phyloP scores from a whole-genome alignment of 2,888 invertebrate genomes.

The Polia nebulosa region DNA sequence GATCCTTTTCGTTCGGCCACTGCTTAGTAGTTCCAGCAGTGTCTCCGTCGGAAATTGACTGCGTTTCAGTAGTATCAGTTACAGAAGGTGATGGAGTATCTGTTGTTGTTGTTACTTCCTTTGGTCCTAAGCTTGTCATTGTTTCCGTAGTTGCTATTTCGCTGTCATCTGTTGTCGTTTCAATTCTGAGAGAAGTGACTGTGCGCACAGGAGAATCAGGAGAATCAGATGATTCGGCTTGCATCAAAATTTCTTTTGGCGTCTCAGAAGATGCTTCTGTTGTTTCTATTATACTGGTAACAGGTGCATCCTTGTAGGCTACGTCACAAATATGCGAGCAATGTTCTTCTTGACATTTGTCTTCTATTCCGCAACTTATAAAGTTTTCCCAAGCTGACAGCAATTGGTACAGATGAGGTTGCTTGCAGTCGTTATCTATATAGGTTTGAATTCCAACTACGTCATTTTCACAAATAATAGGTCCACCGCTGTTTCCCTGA shows the following conservation, averaged over 20 bases:
- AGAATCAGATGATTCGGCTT: slow-evolving; percentile 10
- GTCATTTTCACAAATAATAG: slow-evolving; percentile 81
- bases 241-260: slow-evolving; percentile 1
- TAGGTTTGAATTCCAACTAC: slow-evolving; percentile 84
- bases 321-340: slow-evolving; percentile 77
- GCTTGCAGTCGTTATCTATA: slow-evolving; percentile 79
- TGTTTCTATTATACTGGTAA: slow-evolving; percentile 4
- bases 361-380: slow-evolving; percentile 79
- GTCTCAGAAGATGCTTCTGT: neutral
- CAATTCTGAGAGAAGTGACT: slow-evolving; percentile 9
- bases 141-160: neutral
- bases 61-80: slow-evolving; percentile 8
- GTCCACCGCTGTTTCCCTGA: slow-evolving; percentile 86
- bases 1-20: slow-evolving; percentile 71
- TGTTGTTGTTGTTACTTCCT: slow-evolving; percentile 30
- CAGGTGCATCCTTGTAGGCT: slow-evolving; percentile 77
- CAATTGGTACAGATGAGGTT: slow-evolving; percentile 83
- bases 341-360: slow-evolving; percentile 76
- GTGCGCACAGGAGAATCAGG: slow-evolving; percentile 11
- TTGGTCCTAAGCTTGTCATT: slow-evolving; percentile 17
- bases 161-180: slow-evolving; percentile 34
- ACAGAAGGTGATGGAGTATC: slow-evolving; percentile 29
- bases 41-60: slow-evolving; percentile 21
- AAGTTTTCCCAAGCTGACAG: slow-evolving; percentile 80
- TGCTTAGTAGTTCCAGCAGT: slow-evolving; percentile 2